These are phyloP conservation scores for Manduca sexta DNA, from an alignment of 1,140 invertebrate species.

Conservation along the genomic window DNA sequence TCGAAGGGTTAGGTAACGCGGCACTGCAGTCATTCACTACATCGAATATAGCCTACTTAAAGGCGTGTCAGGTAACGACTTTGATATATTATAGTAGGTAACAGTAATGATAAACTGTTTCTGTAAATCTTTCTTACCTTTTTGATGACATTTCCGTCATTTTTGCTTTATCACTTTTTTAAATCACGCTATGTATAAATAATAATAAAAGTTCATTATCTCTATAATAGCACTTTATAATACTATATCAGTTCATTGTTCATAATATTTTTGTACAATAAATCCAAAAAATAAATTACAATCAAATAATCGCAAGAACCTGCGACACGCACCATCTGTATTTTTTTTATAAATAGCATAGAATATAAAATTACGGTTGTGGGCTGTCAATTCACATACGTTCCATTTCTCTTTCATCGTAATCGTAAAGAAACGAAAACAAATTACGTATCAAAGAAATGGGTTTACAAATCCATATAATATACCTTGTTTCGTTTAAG, in stretches of 20 bases:
- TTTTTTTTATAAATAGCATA: background rate
- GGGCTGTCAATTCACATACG: background rate
- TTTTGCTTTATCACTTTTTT: constrained; percentile 36
- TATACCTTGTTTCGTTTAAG: no score
- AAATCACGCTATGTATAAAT: constrained; percentile 27
- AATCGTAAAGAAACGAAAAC: no score
- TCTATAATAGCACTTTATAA: constrained; percentile 4
- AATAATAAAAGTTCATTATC: constrained; percentile 46
- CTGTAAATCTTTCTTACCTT: constrained; percentile 44
- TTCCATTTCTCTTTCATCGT: background rate
- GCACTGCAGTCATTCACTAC: background rate
- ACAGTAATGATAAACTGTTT: constrained; percentile 16
- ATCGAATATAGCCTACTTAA: background rate
- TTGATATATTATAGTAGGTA: constrained; percentile 2
- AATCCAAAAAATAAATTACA: background rate
- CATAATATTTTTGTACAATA: background rate
- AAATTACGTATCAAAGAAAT: no score
- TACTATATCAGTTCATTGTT: constrained; percentile 8
- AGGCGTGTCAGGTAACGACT: constrained; percentile 20
- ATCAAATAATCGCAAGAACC: constrained; percentile 3
- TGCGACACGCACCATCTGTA: constrained; percentile 10
- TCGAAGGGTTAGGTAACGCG: background rate
- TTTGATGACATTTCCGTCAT: constrained; percentile 67
- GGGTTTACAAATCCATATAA: no score
- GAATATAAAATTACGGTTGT: no score